Evolutionary conservation across 1,140 invertebrate genomes (phyloP).

Genomic region (Lepidurus packardi): DNA sequence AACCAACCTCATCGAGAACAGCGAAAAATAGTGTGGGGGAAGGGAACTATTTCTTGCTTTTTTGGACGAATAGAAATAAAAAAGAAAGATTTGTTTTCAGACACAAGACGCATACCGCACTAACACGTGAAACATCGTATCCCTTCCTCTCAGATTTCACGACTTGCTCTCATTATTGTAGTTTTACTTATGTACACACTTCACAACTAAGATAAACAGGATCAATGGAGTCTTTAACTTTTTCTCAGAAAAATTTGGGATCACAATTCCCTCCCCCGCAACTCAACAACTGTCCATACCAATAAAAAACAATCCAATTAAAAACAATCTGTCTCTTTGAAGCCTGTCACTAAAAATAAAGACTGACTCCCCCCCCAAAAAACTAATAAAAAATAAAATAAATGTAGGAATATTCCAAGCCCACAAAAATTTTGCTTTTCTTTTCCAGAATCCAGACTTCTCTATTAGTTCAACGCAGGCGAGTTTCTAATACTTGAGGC

Average conservation of each 20-base stretch:
- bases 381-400: background rate
- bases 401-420: background rate
- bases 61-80: slow-evolving; percentile 13
- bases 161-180: background rate
- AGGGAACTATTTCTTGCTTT: background rate
- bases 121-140: slow-evolving; percentile 2
- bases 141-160: background rate
- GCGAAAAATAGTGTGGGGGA: background rate
- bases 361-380: too few relatives aligned
- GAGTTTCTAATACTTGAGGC: background rate
- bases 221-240: background rate
- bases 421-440: background rate
- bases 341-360: background rate
- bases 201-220: background rate
- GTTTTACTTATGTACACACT: background rate
- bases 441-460: background rate
- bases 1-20: background rate
- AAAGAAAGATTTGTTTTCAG: background rate
- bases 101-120: background rate
- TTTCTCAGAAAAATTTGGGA: background rate
- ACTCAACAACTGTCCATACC: background rate
- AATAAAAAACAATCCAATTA: background rate
- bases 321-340: background rate
- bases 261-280: background rate
- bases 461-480: background rate